Evolutionary conservation across 2,797 vertebrate genomes (phyloP).

Genomic region (Cirrhinus molitorella): DNA sequence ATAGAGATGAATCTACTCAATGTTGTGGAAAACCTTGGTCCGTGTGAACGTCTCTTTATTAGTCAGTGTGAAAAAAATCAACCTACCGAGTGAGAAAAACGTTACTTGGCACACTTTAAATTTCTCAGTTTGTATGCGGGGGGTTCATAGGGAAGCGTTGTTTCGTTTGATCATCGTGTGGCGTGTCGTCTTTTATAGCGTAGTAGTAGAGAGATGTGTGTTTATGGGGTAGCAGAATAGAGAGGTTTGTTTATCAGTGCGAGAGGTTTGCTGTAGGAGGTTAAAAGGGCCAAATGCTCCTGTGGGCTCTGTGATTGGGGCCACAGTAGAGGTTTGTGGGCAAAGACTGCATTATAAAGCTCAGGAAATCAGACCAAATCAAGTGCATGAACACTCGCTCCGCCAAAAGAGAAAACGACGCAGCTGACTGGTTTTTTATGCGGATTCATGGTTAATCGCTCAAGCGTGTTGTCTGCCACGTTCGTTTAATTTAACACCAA

Average conservation of each 20-base stretch:
- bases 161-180: constrained; percentile 9
- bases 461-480: background rate
- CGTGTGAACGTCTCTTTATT: background rate
- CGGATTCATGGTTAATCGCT: constrained; percentile 11
- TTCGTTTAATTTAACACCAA: background rate
- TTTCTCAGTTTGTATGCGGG: background rate
- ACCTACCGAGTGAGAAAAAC: background rate
- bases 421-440: constrained; percentile 45
- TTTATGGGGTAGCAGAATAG: constrained; percentile 2
- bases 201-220: background rate
- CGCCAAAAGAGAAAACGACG: constrained; percentile 39
- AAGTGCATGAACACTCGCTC: constrained; percentile 21
- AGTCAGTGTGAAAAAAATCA: background rate
- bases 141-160: background rate
- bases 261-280: constrained; percentile 72
- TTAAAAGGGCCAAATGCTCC: constrained; percentile 66
- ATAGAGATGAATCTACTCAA: background rate
- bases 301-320: constrained; percentile 66
- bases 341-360: constrained; percentile 43
- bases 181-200: background rate
- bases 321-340: constrained; percentile 63
- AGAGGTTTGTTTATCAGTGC: constrained; percentile 26
- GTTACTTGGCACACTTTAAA: background rate
- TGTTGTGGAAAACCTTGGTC: background rate
- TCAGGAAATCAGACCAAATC: constrained; percentile 47